These are phyloP conservation scores for Heterotis niloticus DNA, from an alignment of 2,113 vertebrate species.

Conservation along the genomic window DNA sequence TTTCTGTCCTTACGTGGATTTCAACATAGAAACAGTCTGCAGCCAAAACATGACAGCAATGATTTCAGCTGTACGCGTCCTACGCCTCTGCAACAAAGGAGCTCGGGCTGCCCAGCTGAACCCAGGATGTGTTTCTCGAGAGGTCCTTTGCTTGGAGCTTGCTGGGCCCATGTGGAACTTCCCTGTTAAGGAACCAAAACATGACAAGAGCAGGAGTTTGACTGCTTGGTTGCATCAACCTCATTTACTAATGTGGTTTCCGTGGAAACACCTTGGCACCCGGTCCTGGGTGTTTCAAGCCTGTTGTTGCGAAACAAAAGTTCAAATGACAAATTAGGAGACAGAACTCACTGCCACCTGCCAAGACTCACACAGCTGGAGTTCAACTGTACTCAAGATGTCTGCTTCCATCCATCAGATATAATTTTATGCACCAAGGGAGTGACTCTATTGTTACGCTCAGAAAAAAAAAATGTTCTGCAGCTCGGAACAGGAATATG, in stretches of 20 bases:
- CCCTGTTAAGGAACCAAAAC: not conserved
- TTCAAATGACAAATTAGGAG: slow-evolving; percentile 2
- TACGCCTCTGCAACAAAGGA: not conserved
- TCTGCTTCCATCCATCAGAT: not conserved
- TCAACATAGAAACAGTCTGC: not conserved
- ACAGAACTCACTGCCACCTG: slow-evolving; percentile 12
- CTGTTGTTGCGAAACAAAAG: slow-evolving; percentile 15
- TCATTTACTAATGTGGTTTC: slow-evolving; percentile 11
- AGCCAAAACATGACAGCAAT: not conserved
- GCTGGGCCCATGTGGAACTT: not conserved
- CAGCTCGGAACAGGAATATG: not conserved
- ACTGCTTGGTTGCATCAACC: not conserved
- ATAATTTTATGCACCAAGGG: not conserved
- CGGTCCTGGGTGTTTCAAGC: not conserved
- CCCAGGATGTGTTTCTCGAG: not conserved
- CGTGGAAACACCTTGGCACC: slow-evolving; percentile 9
- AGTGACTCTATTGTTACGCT: not conserved
- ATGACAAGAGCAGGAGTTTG: slow-evolving; percentile 1
- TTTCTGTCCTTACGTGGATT: not conserved
- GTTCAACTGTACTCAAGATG: slow-evolving; percentile 1
- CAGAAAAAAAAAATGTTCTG: not conserved
- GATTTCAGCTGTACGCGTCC: not conserved
- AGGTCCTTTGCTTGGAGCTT: not conserved
- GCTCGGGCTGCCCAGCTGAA: not conserved
- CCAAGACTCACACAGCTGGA: slow-evolving; percentile 20